Base-by-base conservation (phyloP, 2,797 vertebrate genomes). In the Enteromius thamalakanensis region DNA sequence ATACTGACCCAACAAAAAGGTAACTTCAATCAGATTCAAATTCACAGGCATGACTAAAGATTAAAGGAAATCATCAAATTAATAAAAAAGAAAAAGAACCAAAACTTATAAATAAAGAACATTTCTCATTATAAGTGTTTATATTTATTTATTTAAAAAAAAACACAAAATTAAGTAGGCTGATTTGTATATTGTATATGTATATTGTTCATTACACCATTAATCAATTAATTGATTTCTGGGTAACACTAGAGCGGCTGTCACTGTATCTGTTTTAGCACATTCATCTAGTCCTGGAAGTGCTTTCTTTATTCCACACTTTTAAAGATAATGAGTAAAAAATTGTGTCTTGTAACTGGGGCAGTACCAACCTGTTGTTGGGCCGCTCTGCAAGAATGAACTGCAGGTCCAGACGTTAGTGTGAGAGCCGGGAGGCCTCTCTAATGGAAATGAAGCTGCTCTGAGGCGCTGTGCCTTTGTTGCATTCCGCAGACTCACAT, bases 371-470 rank as follows among this genome's bases (percentile, higher is more conserved):
- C 88, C 85, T 78, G 60, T 91, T 91, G 88, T 91, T 86, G 85
- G 85, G 84, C 82, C 89, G 84, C 90, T 89, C 90, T 86, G 83
- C 89, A 84, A 91, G 91, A 93, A 92, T 92, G 90, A 92, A 93
- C 91, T 93, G 84, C 86, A 85, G 88, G 87, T 90, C 88, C 84
- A 91, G 92, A 90, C 81, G 65, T 82, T 84, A 90, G 91, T 92
- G 91, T 91, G 92, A 93, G 91, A 92, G 92, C 90, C 86, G 87
- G 76, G 64, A 89, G 85, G 87, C 91, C 89, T 92, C 92, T 92
- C 91, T 93, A 91, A 93, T 94, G 93, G 92, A 94, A 94, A 94
- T 93, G 88, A 92, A 92, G 90, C 85, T 64, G 80, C 17, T 51
- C 84, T 82, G 82, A 86, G 81, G 82, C 86, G 85, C 89, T 84